Conservation (phyloP, 2,113 vertebrate species). For the Eulemur rufifrons region DNA sequence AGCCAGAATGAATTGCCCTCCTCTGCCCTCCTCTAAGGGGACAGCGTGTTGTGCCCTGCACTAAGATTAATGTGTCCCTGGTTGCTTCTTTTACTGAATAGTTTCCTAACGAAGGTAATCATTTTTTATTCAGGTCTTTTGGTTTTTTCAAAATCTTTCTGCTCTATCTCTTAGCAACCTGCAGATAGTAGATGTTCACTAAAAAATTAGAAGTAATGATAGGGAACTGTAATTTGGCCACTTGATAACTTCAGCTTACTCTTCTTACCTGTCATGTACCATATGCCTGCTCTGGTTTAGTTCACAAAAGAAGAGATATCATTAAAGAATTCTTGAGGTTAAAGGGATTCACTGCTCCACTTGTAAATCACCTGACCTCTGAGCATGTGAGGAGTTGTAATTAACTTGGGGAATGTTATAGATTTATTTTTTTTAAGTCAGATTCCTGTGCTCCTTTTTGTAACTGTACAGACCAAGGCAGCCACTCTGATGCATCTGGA, state of each 20-base stretch:
- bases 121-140: not conserved
- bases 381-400: not conserved
- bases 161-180: not conserved
- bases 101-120: not conserved
- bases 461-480: not conserved
- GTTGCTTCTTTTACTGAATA: not conserved
- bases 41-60: not conserved
- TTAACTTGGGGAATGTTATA: not conserved
- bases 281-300: not conserved
- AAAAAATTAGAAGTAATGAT: not conserved
- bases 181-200: not conserved
- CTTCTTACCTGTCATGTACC: not conserved
- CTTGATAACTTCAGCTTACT: not conserved
- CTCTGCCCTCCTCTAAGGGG: no score
- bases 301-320: not conserved
- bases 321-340: not conserved
- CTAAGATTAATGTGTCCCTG: not conserved
- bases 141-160: not conserved
- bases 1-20: not conserved
- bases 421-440: not conserved
- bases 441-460: not conserved
- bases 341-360: not conserved
- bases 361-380: not conserved
- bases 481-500: not conserved
- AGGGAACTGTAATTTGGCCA: not conserved